Evolutionary conservation across 2,113 vertebrate genomes (phyloP), one percentile per base, ranked within the genome.

Genomic region (Macquaria ambigua): DNA sequence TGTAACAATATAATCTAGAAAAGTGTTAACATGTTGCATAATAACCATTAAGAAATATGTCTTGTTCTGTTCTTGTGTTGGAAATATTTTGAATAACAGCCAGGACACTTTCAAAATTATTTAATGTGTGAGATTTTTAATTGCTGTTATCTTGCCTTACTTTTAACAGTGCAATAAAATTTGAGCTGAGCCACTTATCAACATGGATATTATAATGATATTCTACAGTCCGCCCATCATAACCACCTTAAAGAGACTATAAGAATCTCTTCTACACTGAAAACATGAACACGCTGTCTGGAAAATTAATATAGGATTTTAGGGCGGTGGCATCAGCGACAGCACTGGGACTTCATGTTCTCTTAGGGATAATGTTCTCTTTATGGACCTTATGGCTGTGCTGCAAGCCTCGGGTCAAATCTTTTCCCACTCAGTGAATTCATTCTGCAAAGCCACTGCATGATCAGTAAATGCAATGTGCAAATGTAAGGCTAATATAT

Each of bases 401-500:
- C 34, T 14, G 31, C 63, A 55, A 86, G 83, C 77, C 81, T 75
- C 37, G 0, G 90, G 84, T 92, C 85, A 84, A 84, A 86, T 83
- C 21, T 53, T 76, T 81, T 76, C 74, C 74, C 61, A 48, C 67
- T 84, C 10, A 21, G 3, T 84, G n/a, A 70, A 90, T 92, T 76
- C 50, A 15, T 87, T 79, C 90, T 88, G 48, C 53, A 80, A 76
- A 83, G 16, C 50, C 39, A 20, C 69, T 39, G 69, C 81, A 64
- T 79, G 79, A 81, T 79, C 50, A 56, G 52, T 90, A 77, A 86
- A 87, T 86, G 82, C 62, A 82, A 86, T 61, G 59, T 90, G 86
- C 87, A 90, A 87, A 94, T 91, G 85, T 81, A 84, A 85, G 50
- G 86, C 78, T 82, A 90, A 91, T 91, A 82, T 89, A 75, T 87